These are phyloP conservation scores for Brachionus paranguensis DNA, from an alignment of 1,140 invertebrate genomes.

Conservation along the genomic window DNA sequence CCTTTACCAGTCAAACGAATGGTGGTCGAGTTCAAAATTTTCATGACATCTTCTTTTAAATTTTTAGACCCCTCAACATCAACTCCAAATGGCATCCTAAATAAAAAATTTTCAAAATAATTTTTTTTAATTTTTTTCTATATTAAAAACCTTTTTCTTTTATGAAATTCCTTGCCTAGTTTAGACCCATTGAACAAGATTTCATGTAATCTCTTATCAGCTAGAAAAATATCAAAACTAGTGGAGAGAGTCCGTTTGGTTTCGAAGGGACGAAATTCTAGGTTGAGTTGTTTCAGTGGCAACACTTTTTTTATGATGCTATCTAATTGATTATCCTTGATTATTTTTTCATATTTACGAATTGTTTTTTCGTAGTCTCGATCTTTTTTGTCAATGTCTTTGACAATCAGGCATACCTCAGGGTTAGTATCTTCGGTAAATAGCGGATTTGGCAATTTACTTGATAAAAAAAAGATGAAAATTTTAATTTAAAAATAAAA, in stretches of 20 bases:
- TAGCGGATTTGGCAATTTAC: background rate
- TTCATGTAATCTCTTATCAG: slow-evolving; percentile 22
- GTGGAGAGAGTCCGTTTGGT: slow-evolving; percentile 6
- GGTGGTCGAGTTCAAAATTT: slow-evolving; percentile 9
- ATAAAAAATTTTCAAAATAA: background rate
- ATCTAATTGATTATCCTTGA: background rate
- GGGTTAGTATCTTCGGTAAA: background rate
- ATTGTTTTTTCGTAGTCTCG: slow-evolving; percentile 33
- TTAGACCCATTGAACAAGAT: slow-evolving; percentile 29
- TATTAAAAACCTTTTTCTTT: background rate
- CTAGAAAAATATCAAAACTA: slow-evolving; percentile 35
- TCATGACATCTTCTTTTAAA: slow-evolving; percentile 20
- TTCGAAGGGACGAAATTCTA: slow-evolving; percentile 30
- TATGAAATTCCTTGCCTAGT: slow-evolving; percentile 19
- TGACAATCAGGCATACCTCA: slow-evolving; percentile 28
- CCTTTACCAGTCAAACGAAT: slow-evolving; percentile 14
- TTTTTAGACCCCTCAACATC: slow-evolving; percentile 13
- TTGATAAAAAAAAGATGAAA: background rate
- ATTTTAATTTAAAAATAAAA: background rate
- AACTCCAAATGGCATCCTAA: slow-evolving; percentile 34
- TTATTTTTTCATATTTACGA: slow-evolving; percentile 35
- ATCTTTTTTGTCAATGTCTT: slow-evolving; percentile 36
- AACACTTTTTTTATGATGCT: background rate
- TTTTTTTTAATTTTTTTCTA: background rate
- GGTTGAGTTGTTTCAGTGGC: slow-evolving; percentile 16